Conservation (phyloP, 2,113 vertebrate species). For the Chiloscyllium plagiosum region DNA sequence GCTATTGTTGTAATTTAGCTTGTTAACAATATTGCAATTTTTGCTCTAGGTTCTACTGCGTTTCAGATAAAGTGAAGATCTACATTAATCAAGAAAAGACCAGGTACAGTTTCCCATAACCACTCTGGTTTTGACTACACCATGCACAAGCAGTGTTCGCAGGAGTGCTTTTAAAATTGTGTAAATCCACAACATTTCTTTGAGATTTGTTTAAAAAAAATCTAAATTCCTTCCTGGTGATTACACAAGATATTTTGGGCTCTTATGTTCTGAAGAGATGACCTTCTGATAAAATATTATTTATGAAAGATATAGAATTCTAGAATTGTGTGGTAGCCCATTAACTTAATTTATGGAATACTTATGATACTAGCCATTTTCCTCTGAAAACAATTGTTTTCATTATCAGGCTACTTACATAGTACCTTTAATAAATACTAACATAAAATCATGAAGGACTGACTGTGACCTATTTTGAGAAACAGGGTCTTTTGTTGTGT, state of each 20-base stretch:
- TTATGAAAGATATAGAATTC: background rate
- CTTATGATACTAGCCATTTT: background rate
- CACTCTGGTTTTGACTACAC: background rate
- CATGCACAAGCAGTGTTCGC: background rate
- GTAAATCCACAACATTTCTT: background rate
- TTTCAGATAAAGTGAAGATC: slow-evolving; percentile 69
- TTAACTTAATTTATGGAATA: background rate
- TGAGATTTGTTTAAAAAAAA: background rate
- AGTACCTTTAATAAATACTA: background rate
- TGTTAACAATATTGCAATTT: background rate
- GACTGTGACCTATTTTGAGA: background rate
- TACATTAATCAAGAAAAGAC: slow-evolving; percentile 86
- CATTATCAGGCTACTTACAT: background rate
- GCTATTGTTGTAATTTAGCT: background rate
- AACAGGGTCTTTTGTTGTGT: background rate
- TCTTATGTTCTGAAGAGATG: background rate
- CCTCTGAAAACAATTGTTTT: background rate
- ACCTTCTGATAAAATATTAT: background rate
- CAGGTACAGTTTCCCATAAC: slow-evolving; percentile 56
- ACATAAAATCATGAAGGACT: background rate
- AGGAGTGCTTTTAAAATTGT: background rate
- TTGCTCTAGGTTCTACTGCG: slow-evolving; percentile 70
- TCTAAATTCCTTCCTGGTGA: background rate
- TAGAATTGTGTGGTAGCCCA: background rate
- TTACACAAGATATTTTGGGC: background rate